Base-by-base conservation (phyloP, 1,140 invertebrate genomes). In the Cecropterus lyciades region DNA sequence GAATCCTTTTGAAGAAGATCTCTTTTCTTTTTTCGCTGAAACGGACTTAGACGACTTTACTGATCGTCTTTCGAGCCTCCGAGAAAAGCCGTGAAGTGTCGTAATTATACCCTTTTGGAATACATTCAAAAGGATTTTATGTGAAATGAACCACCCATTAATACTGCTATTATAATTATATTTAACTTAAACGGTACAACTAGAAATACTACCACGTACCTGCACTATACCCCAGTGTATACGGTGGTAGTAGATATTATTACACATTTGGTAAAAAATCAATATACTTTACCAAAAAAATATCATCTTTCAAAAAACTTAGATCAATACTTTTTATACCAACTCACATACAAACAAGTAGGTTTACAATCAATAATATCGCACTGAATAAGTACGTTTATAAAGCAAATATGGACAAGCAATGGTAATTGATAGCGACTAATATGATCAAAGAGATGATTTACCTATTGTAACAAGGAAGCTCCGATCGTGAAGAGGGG, bases 1-100 rank as follows among this genome's bases (percentile, higher is more conserved):
- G 76, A 89, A 89, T 89, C 85, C 88, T 87, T 89, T 89, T 84
- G 67, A 85, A 82, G 77, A 65, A 80, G 79, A 77, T 73, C 78
- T 87, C 81, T 82, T 89, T 88, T 86, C 73, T 84, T 87, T 89
- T 79, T 86, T 86, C 74, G 68, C 62, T 71, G 76, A 87, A 86
- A 82, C 69, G 78, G 84, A 79, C 85, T 91, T 89, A 87, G 76
- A 79, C 85, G 89, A 89, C 84, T 89, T 89, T 83, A 78, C 76
- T 75, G 79, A 79, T 88, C 85, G 80, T 88, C 84, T 89, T 89
- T 80, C 74, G 69, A 71, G 79, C 81, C 80, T 85, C 66, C 37
- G 57, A 73, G 76, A 69, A 82, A 91, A 91, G 87, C 89, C 85
- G 87, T 71, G 73, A 91, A 89, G 85, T 89, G 82, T 84, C 77